Conservation (phyloP, 2,888 invertebrate genomes). For the Lithophane ornitopus region DNA sequence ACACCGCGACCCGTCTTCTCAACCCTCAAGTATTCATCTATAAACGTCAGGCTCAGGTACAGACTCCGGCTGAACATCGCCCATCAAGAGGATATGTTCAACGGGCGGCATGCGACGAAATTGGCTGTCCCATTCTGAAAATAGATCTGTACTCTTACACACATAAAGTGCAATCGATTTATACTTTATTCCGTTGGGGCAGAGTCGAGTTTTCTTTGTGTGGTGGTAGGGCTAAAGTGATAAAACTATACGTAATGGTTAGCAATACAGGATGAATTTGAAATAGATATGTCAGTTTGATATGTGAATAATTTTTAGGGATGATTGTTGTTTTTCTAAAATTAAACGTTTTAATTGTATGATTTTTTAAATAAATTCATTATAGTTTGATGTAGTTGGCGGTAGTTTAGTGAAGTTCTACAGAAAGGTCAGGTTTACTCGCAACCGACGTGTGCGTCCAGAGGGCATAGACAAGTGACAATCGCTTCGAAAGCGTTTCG, state of each 20-base stretch:
- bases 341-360: background rate
- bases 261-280: slow-evolving; percentile 67
- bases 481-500: too few relatives aligned
- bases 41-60: slow-evolving; percentile 47
- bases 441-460: background rate
- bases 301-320: slow-evolving; percentile 31
- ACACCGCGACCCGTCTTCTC: slow-evolving; percentile 14
- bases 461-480: too few relatives aligned
- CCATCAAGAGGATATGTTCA: slow-evolving; percentile 67
- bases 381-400: background rate
- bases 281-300: slow-evolving; percentile 66
- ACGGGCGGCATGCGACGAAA: slow-evolving; percentile 76
- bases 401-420: background rate
- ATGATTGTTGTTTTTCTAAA: background rate
- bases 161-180: slow-evolving; percentile 27
- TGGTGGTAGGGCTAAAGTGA: slow-evolving; percentile 57
- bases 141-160: slow-evolving; percentile 78
- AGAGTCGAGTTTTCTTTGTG: slow-evolving; percentile 63
- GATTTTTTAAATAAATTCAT: background rate
- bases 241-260: slow-evolving; percentile 72
- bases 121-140: slow-evolving; percentile 81
- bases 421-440: background rate
- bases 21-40: slow-evolving; percentile 48
- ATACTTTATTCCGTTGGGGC: slow-evolving; percentile 44
- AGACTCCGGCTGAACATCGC: slow-evolving; percentile 34